phyloP scores from a whole-genome alignment of 2,797 vertebrate species.

The Hoplostethus mediterraneus region DNA sequence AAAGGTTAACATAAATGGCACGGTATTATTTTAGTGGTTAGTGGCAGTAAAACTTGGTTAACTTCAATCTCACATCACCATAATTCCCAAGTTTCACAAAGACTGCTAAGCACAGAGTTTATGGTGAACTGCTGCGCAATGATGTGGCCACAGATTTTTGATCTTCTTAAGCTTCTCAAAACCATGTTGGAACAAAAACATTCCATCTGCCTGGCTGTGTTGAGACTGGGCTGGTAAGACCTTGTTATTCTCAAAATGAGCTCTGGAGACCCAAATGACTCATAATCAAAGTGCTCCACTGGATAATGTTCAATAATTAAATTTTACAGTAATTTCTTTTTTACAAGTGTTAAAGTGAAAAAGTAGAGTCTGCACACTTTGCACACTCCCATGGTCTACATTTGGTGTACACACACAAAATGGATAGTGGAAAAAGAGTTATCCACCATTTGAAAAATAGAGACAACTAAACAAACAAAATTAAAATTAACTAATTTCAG shows the following conservation, averaged over 20 bases:
- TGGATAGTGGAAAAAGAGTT: no score
- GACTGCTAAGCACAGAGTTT: constrained; percentile 34
- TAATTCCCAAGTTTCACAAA: constrained; percentile 40
- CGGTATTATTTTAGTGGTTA: constrained; percentile 27
- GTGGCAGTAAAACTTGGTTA: constrained; percentile 34
- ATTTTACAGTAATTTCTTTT: neutral
- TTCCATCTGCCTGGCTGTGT: constrained; percentile 11
- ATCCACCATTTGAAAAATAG: no score
- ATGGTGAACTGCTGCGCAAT: constrained; percentile 12
- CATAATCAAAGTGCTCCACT: neutral
- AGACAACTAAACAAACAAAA: no score
- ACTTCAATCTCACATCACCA: constrained; percentile 32
- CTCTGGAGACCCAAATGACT: constrained; percentile 12
- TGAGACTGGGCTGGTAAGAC: constrained; percentile 16
- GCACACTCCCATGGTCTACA: no score
- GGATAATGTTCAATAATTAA: constrained; percentile 17
- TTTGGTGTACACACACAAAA: no score
- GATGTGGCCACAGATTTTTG: constrained; percentile 40
- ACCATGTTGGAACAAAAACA: constrained; percentile 41
- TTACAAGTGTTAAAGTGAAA: no score
- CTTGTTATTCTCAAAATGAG: constrained; percentile 22
- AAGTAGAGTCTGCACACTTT: no score
- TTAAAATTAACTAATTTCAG: no score
- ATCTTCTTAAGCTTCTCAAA: constrained; percentile 42
- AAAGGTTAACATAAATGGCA: constrained; percentile 34